phyloP scores from a whole-genome alignment of 2,888 invertebrate species.

The Drosophila kambysellisi region DNA sequence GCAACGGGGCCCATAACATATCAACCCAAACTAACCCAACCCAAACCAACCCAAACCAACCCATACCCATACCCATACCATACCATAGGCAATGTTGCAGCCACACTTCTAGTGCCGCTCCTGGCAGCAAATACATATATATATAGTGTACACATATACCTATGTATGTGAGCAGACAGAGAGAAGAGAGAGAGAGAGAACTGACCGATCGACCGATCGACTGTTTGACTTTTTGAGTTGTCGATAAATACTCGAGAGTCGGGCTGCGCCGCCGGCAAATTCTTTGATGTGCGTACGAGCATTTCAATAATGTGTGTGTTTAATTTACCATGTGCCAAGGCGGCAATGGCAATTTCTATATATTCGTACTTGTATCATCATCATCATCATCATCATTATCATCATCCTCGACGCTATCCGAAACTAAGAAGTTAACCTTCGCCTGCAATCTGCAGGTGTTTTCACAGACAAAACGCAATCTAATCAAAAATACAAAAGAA shows the following conservation, averaged over 20 bases:
- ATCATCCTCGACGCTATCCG: constrained; percentile 1
- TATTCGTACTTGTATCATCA: constrained; percentile 18
- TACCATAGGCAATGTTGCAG: constrained; percentile 6
- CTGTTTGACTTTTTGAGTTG: constrained; percentile 49
- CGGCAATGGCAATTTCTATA: constrained; percentile 41
- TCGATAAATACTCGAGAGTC: constrained; percentile 56
- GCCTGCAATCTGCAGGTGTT: neutral
- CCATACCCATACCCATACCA: neutral
- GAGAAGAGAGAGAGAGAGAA: constrained; percentile 6
- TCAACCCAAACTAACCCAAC: constrained; percentile 4
- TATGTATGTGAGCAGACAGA: constrained; percentile 6
- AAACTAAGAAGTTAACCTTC: neutral
- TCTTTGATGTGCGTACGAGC: constrained; percentile 52
- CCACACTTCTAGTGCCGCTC: constrained; percentile 48
- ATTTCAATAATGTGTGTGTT: constrained; percentile 42
- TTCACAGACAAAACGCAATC: neutral
- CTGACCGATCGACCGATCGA: constrained; percentile 50
- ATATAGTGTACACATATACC: constrained; percentile 12
- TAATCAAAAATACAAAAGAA: neutral
- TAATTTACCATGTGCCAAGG: constrained; percentile 53
- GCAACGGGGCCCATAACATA: constrained; percentile 33
- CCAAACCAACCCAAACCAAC: neutral
- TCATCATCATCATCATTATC: neutral
- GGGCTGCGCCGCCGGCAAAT: constrained; percentile 44
- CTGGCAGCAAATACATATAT: constrained; percentile 34